Percentiles rank a stretch among this genome's conserved stretches.
These are phyloP conservation scores for Poecilia picta DNA, from an alignment of 2,797 vertebrate species.

Conservation along the genomic window DNA sequence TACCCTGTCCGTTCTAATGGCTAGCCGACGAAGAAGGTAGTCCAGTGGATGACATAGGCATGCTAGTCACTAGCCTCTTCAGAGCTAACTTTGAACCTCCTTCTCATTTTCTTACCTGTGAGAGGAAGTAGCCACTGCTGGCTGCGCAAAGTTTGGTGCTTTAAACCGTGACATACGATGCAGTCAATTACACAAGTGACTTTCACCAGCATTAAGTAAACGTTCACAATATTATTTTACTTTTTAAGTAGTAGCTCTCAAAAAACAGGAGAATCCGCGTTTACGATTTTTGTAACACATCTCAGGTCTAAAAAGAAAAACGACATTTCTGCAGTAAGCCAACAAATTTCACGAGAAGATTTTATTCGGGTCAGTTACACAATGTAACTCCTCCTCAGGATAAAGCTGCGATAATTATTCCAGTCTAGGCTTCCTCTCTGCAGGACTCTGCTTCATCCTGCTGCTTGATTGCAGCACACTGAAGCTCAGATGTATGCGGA, in stretches of 20 bases:
- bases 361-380: not conserved
- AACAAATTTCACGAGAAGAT: not conserved
- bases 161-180: too few relatives aligned
- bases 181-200: too few relatives aligned
- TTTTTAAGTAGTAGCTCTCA: not conserved
- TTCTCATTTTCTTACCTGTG: too few relatives aligned
- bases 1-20: too few relatives aligned
- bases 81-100: too few relatives aligned
- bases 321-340: not conserved
- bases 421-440: not conserved
- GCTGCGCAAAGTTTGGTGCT: too few relatives aligned
- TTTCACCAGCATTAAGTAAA: not conserved
- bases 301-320: not conserved
- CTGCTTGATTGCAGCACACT: conserved; percentile 28
- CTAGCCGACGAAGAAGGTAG: too few relatives aligned
- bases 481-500: not conserved
- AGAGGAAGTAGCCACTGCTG: too few relatives aligned
- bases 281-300: not conserved
- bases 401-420: not conserved
- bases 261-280: not conserved
- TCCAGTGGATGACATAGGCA: too few relatives aligned
- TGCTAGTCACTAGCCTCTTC: too few relatives aligned
- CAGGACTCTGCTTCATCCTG: conserved; percentile 4
- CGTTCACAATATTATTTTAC: not conserved
- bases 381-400: not conserved